Base-by-base conservation (phyloP, 2,888 invertebrate genomes). In the Barypeithes pellucidus region DNA sequence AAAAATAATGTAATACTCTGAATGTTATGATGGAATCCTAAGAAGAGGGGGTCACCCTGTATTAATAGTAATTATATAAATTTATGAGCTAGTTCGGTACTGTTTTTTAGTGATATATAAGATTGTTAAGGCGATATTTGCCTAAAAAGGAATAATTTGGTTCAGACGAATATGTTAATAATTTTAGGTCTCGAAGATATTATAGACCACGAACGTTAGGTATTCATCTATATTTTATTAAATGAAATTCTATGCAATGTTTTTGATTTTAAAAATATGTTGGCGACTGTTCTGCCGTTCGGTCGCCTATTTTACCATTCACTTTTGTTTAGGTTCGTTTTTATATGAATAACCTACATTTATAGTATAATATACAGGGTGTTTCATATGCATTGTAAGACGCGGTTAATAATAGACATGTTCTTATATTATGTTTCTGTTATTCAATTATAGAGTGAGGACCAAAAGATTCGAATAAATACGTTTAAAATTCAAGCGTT, bases 141-240 rank as follows among this genome's bases (percentile, higher is more conserved):
- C 66, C 72, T 66, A 72, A 66, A 72, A 72, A 72, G 67, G 72
- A 67, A 72, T 67, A 67, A 29, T 47, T 72, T 72, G 61, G 52
- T 72, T 72, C 66, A 29, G 36, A 72, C 45, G 41, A 67, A 66
- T 66, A 72, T 47, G 66, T 43, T 60, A 67, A 62, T 54, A 70
- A 63, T 65, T 71, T 71, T 47, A 66, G 71, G 50, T 60, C 66
- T 71, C 65, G 71, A 71, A 65, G 59, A 52, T 71, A 71, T 69
- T 71, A 67, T 72, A 67, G 72, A 72, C 72, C 72, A 67, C 67
- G 67, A 67, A 72, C 52, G 69, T 73, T 73, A 69, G 52, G 60
- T 43, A 66, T 59, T 73, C 47, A 36, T 61, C 63, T 68, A 71
- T 67, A 75, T 67, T 75, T 70, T 75, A 75, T 75, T 57, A 47